phyloP scores from a whole-genome alignment of 2,888 invertebrate genomes.

The Reticulitermes lucifugus region DNA sequence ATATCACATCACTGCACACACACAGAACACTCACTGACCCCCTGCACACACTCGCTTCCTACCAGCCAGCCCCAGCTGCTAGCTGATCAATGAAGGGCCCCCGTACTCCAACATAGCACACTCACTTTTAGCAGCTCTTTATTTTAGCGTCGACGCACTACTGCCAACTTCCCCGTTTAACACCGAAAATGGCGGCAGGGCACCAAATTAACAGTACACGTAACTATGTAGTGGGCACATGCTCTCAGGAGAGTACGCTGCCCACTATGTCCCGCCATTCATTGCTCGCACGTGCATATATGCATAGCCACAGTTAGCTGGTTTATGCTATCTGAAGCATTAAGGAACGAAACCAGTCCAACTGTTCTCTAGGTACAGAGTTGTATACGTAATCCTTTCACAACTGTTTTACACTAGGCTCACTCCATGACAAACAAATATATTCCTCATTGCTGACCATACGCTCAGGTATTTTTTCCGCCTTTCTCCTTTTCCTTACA shows the following conservation, averaged over 20 bases:
- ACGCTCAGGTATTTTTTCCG: too few species aligned
- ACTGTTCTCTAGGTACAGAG: too few species aligned
- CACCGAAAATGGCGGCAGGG: neutral
- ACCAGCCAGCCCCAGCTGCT: conserved; percentile 46
- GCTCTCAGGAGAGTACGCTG: neutral
- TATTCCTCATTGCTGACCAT: too few species aligned
- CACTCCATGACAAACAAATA: too few species aligned
- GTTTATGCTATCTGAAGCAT: too few species aligned
- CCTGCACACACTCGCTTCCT: neutral
- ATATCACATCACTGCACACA: conserved; percentile 20
- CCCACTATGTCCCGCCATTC: neutral
- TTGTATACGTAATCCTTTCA: too few species aligned
- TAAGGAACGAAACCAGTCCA: too few species aligned
- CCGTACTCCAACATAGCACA: neutral
- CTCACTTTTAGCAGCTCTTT: conserved; percentile 43
- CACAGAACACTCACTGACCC: neutral
- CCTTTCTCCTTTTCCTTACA: too few species aligned
- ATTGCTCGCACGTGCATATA: neutral
- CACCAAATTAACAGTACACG: neutral
- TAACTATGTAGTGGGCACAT: neutral
- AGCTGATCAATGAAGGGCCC: conserved; percentile 50
- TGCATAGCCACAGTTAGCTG: too few species aligned
- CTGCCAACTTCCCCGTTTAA: neutral
- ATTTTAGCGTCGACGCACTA: conserved; percentile 45
- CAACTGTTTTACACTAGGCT: too few species aligned